Evolutionary conservation across 2,888 invertebrate species (phyloP), one percentile per base, ranked within the genome.

Genomic region (Epistrophe eligans): DNA sequence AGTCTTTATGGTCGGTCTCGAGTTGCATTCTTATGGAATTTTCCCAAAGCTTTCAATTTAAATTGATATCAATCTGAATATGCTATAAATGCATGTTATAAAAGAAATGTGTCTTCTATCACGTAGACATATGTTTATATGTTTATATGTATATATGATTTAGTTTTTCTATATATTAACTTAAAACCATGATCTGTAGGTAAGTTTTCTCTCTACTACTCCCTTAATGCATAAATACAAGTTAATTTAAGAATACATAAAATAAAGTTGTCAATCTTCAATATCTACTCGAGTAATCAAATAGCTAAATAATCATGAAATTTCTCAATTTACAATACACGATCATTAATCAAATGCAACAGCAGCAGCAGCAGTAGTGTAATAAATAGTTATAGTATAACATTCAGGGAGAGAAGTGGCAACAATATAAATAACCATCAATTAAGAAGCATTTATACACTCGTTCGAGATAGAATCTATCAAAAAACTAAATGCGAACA

Each of bases 401-500:
- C 60, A 70, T 28, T 48, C 28, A 32, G 50, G 38, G 48, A 24
- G 48, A 24, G 40, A 58, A 40, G 60, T 67, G 50, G 57, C 55
- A 45, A 17, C 24, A 79, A 52, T 52, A 57, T 67, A 71, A 81
- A 62, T 73, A 77, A 62, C 66, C 64, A 79, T 77, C 62, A 85
- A 81, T 77, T 84, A 72, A 80, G 64, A 72, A 72, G 28, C 84
- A 72, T 66, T 77, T 50, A 52, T 64, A 85, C 67, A 84, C 80
- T 62, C 43, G 66, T 71, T 72, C 71, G 32, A 80, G 72, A 80
- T 84, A 67, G 60, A 80, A 60, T 79, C 79, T 71, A 79, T 64
- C 38, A 67, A 80, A 80, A 71, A 64, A 76, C n/a, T n/a, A 66
- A 28, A 13, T 7, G 13, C 7, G n/a, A 76, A 84, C 72, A 62